Percentiles rank a stretch among this genome's conserved stretches.
phyloP scores from a whole-genome alignment of 2,797 vertebrate species.

The Gymnopithys bicolor region DNA sequence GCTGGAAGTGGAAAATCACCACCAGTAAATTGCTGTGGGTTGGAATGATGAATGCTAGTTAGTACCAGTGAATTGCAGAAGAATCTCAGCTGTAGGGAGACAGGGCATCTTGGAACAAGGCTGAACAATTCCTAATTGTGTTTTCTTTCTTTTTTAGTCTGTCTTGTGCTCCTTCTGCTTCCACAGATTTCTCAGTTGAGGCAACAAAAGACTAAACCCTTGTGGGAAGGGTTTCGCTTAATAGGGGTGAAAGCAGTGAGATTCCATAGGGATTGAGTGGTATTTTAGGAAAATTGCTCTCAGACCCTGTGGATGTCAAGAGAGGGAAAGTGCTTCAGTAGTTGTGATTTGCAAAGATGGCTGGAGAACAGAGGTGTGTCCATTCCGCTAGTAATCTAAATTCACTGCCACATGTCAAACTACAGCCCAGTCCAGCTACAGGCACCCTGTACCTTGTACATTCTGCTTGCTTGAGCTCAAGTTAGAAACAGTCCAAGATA shows the following conservation, averaged over 20 bases:
- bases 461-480: not conserved
- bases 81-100: slow-evolving; percentile 53
- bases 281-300: slow-evolving; percentile 9
- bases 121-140: not conserved
- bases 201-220: slow-evolving; percentile 38
- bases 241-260: slow-evolving; percentile 8
- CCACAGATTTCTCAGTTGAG: slow-evolving; percentile 46
- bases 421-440: not conserved
- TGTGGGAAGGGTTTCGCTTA: slow-evolving; percentile 33
- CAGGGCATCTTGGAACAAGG: slow-evolving; percentile 45
- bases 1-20: slow-evolving; percentile 74
- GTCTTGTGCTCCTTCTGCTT: slow-evolving; percentile 25
- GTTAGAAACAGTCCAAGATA: not conserved
- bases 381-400: not conserved
- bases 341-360: not conserved
- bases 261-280: not conserved
- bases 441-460: not conserved
- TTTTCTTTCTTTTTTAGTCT: slow-evolving; percentile 39
- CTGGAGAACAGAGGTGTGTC: not conserved
- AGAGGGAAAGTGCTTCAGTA: not conserved
- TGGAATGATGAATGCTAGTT: slow-evolving; percentile 73
- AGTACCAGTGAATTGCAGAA: slow-evolving; percentile 70
- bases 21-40: slow-evolving; percentile 69
- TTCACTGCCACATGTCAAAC: not conserved
- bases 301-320: not conserved